Conservation (phyloP, 2,113 vertebrate genomes). For the Heterotilapia buettikoferi region DNA sequence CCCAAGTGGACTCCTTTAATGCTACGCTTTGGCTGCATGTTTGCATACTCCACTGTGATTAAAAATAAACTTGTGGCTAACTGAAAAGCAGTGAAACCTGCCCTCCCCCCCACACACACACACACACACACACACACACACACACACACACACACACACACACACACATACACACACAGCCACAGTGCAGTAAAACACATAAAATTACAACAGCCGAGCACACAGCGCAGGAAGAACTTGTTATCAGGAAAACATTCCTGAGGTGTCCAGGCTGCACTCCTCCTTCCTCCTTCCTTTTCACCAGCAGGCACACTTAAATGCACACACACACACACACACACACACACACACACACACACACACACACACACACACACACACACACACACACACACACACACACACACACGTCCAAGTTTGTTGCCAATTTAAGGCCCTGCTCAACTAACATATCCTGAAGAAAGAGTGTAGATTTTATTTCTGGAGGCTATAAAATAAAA, state of each 20-base stretch:
- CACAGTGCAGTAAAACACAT: conserved; percentile 1
- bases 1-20: background rate
- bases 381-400: background rate
- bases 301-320: conserved; percentile 1
- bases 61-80: background rate
- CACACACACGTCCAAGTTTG: background rate
- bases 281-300: background rate
- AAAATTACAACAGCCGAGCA: conserved; percentile 6
- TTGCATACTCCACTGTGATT: background rate
- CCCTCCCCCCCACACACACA: background rate
- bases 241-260: conserved; percentile 51
- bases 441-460: too few relatives aligned
- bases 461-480: too few relatives aligned
- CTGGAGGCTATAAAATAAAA: too few relatives aligned
- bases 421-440: background rate
- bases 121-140: background rate
- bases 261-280: conserved; percentile 23
- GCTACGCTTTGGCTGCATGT: background rate
- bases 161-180: background rate
- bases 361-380: background rate
- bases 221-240: conserved; percentile 25
- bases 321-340: background rate
- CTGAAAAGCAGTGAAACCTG: background rate
- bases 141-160: background rate
- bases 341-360: background rate